phyloP scores from a whole-genome alignment of 2,888 invertebrate genomes.

The Amphipoea oculea region DNA sequence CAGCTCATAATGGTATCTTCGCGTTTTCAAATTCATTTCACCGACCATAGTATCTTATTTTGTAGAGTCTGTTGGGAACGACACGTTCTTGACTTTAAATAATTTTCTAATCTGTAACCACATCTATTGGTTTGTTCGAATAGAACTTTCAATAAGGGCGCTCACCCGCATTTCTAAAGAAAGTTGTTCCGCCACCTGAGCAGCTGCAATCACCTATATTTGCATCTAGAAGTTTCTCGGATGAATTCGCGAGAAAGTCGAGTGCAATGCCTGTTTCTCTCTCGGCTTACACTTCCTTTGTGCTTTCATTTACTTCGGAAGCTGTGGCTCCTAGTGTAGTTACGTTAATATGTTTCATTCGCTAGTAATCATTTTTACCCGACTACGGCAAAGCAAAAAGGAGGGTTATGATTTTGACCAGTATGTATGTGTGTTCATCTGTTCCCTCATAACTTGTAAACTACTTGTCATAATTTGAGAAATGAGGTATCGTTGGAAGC shows the following conservation, averaged over 20 bases:
- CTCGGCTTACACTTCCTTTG: slow-evolving; percentile 35
- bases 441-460: too few relatives aligned
- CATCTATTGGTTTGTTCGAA: slow-evolving; percentile 40
- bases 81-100: slow-evolving; percentile 34
- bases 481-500: too few relatives aligned
- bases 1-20: background rate
- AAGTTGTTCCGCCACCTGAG: slow-evolving; percentile 70
- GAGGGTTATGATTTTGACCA: too few relatives aligned
- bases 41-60: background rate
- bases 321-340: background rate
- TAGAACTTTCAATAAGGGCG: slow-evolving; percentile 70
- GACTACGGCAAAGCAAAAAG: too few relatives aligned
- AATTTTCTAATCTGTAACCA: slow-evolving; percentile 53
- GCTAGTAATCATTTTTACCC: background rate
- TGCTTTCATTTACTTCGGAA: slow-evolving; percentile 43
- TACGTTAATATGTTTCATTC: background rate
- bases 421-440: too few relatives aligned
- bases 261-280: slow-evolving; percentile 46
- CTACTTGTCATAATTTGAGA: too few relatives aligned
- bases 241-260: slow-evolving; percentile 64
- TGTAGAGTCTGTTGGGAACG: slow-evolving; percentile 16
- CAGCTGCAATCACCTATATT: slow-evolving; percentile 69
- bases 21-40: background rate
- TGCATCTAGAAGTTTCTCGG: slow-evolving; percentile 69
- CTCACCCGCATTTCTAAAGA: slow-evolving; percentile 74